Evolutionary conservation across 2,113 vertebrate genomes (phyloP).

Genomic region (Meriones unguiculatus): DNA sequence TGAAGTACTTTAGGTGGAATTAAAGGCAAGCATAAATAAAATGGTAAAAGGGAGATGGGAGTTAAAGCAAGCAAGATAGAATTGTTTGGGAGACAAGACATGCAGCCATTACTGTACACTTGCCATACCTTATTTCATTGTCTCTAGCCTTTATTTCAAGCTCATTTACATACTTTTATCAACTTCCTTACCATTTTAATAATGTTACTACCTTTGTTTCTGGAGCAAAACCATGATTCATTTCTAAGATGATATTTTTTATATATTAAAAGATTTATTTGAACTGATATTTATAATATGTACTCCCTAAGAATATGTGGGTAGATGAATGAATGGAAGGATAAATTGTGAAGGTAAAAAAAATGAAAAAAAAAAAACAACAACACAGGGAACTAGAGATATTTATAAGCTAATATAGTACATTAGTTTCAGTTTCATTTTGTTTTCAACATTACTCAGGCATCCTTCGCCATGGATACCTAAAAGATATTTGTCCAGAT

Average conservation of each 20-base stretch:
- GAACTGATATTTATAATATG: background rate
- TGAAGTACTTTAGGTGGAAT: background rate
- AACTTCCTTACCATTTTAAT: background rate
- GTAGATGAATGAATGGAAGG: background rate
- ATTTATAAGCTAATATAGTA: background rate
- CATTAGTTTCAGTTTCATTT: background rate
- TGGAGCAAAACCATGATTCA: background rate
- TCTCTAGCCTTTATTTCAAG: background rate
- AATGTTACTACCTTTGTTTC: background rate
- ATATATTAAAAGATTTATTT: background rate
- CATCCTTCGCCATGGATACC: background rate
- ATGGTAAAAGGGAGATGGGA: background rate
- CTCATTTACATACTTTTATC: background rate
- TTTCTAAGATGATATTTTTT: background rate
- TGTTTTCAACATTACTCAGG: background rate
- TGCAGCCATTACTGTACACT: background rate
- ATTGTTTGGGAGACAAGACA: background rate
- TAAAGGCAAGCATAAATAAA: background rate
- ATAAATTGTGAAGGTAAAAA: background rate
- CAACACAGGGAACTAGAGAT: background rate
- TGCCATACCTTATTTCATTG: background rate
- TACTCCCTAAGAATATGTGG: background rate
- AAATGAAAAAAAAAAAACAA: background rate
- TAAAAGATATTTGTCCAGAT: background rate
- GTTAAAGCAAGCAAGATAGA: background rate